phyloP scores from a whole-genome alignment of 2,888 invertebrate species.

The Lepas anatifera region DNA sequence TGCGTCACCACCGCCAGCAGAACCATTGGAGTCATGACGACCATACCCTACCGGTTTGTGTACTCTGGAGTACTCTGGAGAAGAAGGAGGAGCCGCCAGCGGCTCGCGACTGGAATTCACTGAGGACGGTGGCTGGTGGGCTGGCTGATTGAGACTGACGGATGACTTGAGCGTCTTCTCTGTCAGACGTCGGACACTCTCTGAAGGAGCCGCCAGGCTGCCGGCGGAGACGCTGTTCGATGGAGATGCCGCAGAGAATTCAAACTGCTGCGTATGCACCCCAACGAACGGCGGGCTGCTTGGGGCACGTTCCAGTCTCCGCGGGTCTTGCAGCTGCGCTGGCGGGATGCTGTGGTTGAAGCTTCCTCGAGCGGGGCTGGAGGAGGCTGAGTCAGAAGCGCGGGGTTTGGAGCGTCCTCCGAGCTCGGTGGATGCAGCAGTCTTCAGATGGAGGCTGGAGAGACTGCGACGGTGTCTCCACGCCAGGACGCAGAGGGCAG shows the following conservation, averaged over 20 bases:
- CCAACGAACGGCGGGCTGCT: slow-evolving; percentile 5
- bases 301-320: neutral
- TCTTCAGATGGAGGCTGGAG: neutral
- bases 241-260: neutral
- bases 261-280: neutral
- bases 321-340: neutral
- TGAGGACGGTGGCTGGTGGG: no score
- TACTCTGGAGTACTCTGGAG: no score
- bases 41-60: no score
- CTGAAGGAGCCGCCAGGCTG: neutral
- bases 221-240: neutral
- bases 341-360: neutral
- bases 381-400: neutral
- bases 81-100: no score
- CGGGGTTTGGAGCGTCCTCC: neutral
- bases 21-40: neutral
- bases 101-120: no score
- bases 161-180: neutral
- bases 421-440: neutral
- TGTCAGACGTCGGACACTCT: neutral
- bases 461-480: neutral
- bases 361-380: no score
- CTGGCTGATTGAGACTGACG: neutral
- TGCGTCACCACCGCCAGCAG: neutral
- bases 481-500: neutral